Evolutionary conservation across 2,888 invertebrate species (phyloP).

Genomic region (Scaptomyza cyrtandrae): DNA sequence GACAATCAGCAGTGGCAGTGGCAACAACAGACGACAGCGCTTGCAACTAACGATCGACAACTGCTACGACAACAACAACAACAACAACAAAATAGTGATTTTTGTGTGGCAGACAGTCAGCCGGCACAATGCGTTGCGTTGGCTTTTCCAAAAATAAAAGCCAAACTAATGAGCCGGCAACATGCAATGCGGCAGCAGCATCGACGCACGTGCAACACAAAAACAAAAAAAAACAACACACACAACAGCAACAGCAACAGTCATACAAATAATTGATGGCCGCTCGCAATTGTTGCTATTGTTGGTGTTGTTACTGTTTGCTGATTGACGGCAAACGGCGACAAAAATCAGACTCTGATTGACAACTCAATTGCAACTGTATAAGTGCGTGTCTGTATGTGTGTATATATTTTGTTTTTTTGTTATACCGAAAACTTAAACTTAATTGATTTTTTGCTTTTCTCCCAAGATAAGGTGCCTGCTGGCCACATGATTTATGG

Average conservation of each 20-base stretch:
- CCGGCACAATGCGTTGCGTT: conserved; percentile 78
- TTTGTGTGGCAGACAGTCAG: conserved; percentile 60
- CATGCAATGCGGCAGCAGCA: conserved; percentile 71
- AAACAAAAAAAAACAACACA: conserved; percentile 14
- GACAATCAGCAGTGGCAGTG: conserved; percentile 28
- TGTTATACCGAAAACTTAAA: conserved; percentile 53
- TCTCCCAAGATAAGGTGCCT: conserved; percentile 28
- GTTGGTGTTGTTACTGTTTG: conserved; percentile 37
- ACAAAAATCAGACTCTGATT: conserved; percentile 77
- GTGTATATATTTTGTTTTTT: conserved; percentile 4
- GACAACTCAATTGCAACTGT: conserved; percentile 76
- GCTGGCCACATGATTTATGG: conserved; percentile 76
- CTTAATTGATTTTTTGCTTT: conserved; percentile 70
- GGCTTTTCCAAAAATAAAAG: conserved; percentile 81
- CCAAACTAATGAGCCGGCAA: conserved; percentile 81
- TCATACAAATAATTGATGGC: conserved; percentile 75
- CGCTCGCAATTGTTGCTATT: conserved; percentile 66
- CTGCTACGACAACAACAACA: conserved; percentile 50
- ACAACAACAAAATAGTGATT: conserved; percentile 32
- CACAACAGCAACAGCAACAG: conserved; percentile 29
- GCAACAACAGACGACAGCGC: conserved; percentile 51
- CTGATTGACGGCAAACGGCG: conserved; percentile 75
- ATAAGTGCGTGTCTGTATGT: conserved; percentile 29
- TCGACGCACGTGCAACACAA: conserved; percentile 68
- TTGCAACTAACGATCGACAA: conserved; percentile 76